A percentile compares a stretch with the other conserved stretches of the same genome.
Conservation (phyloP, 35 echinoderm and acorn worm species). For the Stichopus chloronotus region DNA sequence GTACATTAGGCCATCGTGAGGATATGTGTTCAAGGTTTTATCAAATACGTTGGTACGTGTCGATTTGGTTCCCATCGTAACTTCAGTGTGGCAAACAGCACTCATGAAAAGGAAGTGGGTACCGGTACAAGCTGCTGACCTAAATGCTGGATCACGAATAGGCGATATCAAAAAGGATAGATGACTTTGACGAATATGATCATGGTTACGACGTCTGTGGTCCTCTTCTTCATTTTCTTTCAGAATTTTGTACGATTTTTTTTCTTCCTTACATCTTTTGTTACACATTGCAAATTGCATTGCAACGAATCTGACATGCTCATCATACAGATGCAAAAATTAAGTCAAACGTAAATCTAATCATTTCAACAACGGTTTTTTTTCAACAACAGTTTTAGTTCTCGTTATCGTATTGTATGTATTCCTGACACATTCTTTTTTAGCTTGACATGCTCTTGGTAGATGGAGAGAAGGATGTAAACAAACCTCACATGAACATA, state of each 20-base stretch:
- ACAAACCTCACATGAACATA: too few species aligned
- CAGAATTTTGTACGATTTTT: neutral
- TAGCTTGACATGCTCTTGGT: too few species aligned
- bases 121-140: neutral
- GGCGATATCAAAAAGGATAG: neutral
- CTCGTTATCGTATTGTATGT: neutral
- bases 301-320: neutral
- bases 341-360: slow-evolving; percentile 6
- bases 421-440: neutral
- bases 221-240: neutral
- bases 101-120: neutral
- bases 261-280: too few species aligned
- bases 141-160: neutral
- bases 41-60: neutral
- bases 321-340: neutral
- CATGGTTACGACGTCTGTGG: neutral
- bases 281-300: neutral
- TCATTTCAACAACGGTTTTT: neutral
- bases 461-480: too few species aligned
- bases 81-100: neutral
- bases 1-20: neutral
- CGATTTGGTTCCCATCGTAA: neutral
- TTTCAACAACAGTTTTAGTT: neutral
- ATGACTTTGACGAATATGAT: neutral
- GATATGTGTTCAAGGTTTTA: neutral